phyloP scores from a whole-genome alignment of 1,140 invertebrate species.

The Glossosoma conforme region DNA sequence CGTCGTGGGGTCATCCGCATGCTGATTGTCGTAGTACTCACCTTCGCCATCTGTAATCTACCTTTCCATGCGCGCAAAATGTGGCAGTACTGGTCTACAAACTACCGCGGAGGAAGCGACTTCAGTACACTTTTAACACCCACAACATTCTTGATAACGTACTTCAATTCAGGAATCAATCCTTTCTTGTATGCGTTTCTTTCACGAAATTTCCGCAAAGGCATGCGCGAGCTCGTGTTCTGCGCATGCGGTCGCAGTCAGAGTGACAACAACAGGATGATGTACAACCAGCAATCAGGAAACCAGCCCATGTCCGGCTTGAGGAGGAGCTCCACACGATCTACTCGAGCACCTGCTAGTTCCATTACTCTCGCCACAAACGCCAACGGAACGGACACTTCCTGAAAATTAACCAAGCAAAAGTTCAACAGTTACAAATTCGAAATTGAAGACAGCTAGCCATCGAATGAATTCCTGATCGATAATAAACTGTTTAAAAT shows the following conservation, averaged over 20 bases:
- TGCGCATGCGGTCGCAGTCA: conserved; percentile 48
- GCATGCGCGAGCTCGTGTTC: conserved; percentile 62
- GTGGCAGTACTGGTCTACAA: conserved; percentile 66
- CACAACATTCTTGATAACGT: conserved; percentile 76
- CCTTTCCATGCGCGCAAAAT: conserved; percentile 79
- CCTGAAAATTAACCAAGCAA: conserved; percentile 35
- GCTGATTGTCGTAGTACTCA: conserved; percentile 74
- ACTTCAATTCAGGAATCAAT: conserved; percentile 81
- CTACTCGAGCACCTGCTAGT: conserved; percentile 49
- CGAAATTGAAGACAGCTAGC: conserved; percentile 21
- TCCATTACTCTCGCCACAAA: conserved; percentile 47
- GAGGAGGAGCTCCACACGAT: conserved; percentile 45
- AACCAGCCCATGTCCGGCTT: conserved; percentile 35
- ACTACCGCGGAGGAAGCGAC: conserved; percentile 59
- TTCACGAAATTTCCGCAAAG: conserved; percentile 70
- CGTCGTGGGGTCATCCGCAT: conserved; percentile 70
- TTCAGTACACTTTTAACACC: conserved; percentile 73
- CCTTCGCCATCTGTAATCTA: conserved; percentile 79
- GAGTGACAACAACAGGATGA: conserved; percentile 41
- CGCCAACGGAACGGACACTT: conserved; percentile 43
- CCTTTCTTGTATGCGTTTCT: conserved; percentile 80
- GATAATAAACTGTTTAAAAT: no score
- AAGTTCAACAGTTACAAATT: conserved; percentile 9
- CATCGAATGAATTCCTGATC: no score
- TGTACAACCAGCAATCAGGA: conserved; percentile 41